phyloP scores from a whole-genome alignment of 1,140 invertebrate genomes.

The Argopecten irradians region DNA sequence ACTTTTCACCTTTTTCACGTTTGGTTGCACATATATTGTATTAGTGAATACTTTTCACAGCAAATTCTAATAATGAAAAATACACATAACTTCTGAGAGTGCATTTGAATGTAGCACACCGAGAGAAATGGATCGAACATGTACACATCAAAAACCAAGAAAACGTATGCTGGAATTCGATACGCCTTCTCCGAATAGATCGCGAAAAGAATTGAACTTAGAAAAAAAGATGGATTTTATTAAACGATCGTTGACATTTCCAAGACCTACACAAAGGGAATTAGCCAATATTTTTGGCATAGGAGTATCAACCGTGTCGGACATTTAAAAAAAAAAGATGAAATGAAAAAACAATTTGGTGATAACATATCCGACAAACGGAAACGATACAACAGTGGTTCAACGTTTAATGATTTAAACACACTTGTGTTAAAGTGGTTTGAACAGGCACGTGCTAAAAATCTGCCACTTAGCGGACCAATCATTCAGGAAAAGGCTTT shows the following conservation, averaged over 20 bases:
- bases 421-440: background rate
- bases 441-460: background rate
- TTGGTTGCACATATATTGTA: too few relatives aligned
- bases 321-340: background rate
- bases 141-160: too few relatives aligned
- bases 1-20: too few relatives aligned
- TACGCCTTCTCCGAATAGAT: background rate
- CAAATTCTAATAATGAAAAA: too few relatives aligned
- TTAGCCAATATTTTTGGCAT: constrained; percentile 9
- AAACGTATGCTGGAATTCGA: too few relatives aligned
- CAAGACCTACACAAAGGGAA: constrained; percentile 19
- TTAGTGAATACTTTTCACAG: too few relatives aligned
- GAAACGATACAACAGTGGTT: background rate
- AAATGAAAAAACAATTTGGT: background rate
- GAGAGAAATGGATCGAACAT: too few relatives aligned
- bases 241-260: background rate
- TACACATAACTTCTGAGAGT: too few relatives aligned
- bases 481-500: constrained; percentile 19
- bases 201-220: background rate
- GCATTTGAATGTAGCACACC: too few relatives aligned
- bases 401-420: background rate
- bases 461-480: background rate
- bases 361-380: background rate
- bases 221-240: background rate
- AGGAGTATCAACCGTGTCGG: background rate